These are phyloP conservation scores for Tinamus major DNA, from an alignment of 2,797 vertebrate species.

Conservation along the genomic window DNA sequence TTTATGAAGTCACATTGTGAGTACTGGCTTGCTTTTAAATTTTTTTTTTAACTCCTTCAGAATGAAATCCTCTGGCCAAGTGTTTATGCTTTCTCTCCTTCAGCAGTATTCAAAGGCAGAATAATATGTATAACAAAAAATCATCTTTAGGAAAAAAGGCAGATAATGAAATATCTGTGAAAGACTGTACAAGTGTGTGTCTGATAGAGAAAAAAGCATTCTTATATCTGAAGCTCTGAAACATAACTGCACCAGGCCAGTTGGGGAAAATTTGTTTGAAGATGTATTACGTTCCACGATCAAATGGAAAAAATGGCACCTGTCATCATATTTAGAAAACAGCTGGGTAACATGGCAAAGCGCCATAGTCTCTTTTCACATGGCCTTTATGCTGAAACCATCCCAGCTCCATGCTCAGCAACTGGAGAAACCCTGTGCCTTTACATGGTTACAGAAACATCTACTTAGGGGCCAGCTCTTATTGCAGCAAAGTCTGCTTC, in stretches of 20 bases:
- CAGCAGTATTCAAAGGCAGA: conserved; percentile 13
- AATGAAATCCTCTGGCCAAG: neutral
- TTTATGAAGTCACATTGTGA: neutral
- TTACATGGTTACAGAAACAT: conserved; percentile 73
- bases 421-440: conserved; percentile 73
- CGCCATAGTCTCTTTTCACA: conserved; percentile 77
- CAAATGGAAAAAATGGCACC: conserved; percentile 84
- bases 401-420: conserved; percentile 72
- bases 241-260: conserved; percentile 68
- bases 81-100: neutral
- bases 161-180: conserved; percentile 25
- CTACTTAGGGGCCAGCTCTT: conserved; percentile 67
- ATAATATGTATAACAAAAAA: conserved; percentile 1
- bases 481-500: conserved; percentile 72
- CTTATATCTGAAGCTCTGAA: conserved; percentile 69
- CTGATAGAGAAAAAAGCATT: conserved; percentile 1
- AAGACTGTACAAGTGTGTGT: conserved; percentile 6
- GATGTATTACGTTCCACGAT: conserved; percentile 84
- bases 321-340: conserved; percentile 83
- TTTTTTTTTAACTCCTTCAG: neutral
- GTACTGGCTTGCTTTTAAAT: neutral
- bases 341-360: conserved; percentile 77
- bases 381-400: conserved; percentile 75
- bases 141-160: conserved; percentile 4
- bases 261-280: conserved; percentile 83